These are phyloP conservation scores for Dendrolimus punctatus DNA, from an alignment of 1,140 invertebrate species.

Conservation along the genomic window DNA sequence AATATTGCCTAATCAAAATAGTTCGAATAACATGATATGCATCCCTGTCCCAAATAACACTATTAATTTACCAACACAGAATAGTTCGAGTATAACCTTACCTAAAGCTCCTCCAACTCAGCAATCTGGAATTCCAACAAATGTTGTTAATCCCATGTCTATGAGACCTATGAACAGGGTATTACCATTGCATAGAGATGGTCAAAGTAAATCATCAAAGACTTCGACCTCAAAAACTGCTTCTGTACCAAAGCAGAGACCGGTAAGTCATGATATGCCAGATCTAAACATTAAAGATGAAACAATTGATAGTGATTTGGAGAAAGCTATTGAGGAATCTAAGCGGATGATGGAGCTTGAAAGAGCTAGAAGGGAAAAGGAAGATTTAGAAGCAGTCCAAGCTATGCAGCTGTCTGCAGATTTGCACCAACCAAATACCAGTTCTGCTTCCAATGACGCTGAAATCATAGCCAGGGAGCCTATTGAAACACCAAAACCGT, in stretches of 20 bases:
- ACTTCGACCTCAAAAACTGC: conserved; percentile 33
- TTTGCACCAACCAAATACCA: conserved; percentile 51
- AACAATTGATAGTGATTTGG: conserved; percentile 63
- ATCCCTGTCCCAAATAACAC: conserved; percentile 58
- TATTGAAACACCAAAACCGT: conserved; percentile 41
- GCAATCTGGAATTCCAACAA: conserved; percentile 76
- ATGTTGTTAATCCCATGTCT: conserved; percentile 78
- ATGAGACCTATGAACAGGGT: conserved; percentile 82
- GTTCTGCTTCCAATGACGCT: conserved; percentile 24
- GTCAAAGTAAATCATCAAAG: conserved; percentile 60
- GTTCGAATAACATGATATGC: conserved; percentile 47
- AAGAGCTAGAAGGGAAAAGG: conserved; percentile 56
- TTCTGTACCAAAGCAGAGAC: conserved; percentile 45
- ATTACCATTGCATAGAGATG: conserved; percentile 77
- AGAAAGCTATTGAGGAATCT: conserved; percentile 70
- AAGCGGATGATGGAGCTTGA: conserved; percentile 67
- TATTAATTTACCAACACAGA: conserved; percentile 65
- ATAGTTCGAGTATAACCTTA: conserved; percentile 72
- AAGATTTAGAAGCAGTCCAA: conserved; percentile 46
- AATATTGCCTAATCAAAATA: conserved; percentile 52
- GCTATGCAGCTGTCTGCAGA: conserved; percentile 45
- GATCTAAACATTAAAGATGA: conserved; percentile 68
- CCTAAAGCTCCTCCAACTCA: conserved; percentile 74
- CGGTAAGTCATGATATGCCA: conserved; percentile 67
- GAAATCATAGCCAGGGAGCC: conserved; percentile 18